Percentiles rank a stretch among this genome's conserved stretches.
Evolutionary conservation across 2,888 invertebrate genomes (phyloP).

Genomic region (Pherbina coryleti): DNA sequence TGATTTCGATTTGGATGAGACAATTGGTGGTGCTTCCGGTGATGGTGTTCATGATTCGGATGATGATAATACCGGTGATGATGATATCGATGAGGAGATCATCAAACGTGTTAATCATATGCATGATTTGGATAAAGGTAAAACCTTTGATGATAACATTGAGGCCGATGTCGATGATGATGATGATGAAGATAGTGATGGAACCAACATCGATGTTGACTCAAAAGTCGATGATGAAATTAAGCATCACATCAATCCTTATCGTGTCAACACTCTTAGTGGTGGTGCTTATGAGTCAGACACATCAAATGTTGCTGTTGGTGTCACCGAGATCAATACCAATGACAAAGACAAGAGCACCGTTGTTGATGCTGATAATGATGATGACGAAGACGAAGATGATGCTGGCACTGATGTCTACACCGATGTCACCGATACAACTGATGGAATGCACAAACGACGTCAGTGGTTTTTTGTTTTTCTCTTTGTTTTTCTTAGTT

Average conservation of each 20-base stretch:
- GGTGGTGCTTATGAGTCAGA: neutral
- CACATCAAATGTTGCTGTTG: conserved; percentile 14
- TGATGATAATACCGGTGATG: conserved; percentile 53
- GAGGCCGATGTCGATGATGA: conserved; percentile 34
- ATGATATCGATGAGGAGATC: conserved; percentile 45
- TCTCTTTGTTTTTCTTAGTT: conserved; percentile 46
- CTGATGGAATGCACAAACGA: conserved; percentile 54
- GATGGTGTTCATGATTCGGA: conserved; percentile 53
- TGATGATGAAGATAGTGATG: conserved; percentile 40
- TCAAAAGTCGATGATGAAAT: conserved; percentile 45
- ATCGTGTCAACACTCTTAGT: neutral
- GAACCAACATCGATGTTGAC: conserved; percentile 46
- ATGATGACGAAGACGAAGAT: conserved; percentile 44
- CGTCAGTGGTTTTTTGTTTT: conserved; percentile 66
- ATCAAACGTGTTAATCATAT: conserved; percentile 41
- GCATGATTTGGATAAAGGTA: conserved; percentile 37
- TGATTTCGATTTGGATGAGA: conserved; percentile 53
- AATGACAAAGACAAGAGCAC: conserved; percentile 41
- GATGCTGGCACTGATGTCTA: conserved; percentile 56
- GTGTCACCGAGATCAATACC: conserved; percentile 49
- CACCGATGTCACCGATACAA: conserved; percentile 57
- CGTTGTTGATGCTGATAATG: conserved; percentile 48
- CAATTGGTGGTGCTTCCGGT: conserved; percentile 55
- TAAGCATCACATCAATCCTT: conserved; percentile 16
- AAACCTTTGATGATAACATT: neutral